Evolutionary conservation across 2,888 invertebrate species (phyloP).

Genomic region (Mermis nigrescens): DNA sequence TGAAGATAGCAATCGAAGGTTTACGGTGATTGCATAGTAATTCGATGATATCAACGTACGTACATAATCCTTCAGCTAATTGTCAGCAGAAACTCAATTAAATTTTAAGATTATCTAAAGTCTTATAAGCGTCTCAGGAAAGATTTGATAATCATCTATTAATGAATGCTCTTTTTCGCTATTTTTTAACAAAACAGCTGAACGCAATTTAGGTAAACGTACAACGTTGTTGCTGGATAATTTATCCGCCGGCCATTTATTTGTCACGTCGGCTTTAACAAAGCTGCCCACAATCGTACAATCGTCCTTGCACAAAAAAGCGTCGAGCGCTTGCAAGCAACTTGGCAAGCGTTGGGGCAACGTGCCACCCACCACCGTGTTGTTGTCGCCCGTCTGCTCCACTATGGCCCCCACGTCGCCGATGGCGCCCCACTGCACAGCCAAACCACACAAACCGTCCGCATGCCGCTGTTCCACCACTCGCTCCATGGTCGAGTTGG

Average conservation of each 20-base stretch:
- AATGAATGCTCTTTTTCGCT: no score
- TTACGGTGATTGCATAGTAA: no score
- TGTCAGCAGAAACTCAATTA: no score
- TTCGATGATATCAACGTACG: no score
- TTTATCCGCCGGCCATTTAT: not conserved
- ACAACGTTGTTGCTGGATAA: conserved; percentile 10
- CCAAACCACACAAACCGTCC: conserved; percentile 60
- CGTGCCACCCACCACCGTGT: conserved; percentile 79
- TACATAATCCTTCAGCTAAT: no score
- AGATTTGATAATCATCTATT: no score
- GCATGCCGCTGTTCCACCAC: conserved; percentile 64
- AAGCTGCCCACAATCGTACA: not conserved
- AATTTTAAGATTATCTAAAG: no score
- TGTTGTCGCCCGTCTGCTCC: conserved; percentile 67
- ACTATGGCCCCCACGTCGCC: conserved; percentile 73
- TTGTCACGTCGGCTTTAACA: not conserved
- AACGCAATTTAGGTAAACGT: no score
- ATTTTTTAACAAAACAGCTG: no score
- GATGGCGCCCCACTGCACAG: conserved; percentile 97
- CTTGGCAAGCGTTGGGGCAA: conserved; percentile 85
- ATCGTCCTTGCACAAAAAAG: conserved; percentile 55
- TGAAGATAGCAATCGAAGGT: no score
- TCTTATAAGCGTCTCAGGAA: no score
- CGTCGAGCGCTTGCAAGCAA: conserved; percentile 67
- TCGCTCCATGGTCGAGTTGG: conserved; percentile 92